Evolutionary conservation across 2,797 vertebrate genomes (phyloP), one percentile per base, ranked within the genome.

Genomic region (Chelidonichthys spinosus): DNA sequence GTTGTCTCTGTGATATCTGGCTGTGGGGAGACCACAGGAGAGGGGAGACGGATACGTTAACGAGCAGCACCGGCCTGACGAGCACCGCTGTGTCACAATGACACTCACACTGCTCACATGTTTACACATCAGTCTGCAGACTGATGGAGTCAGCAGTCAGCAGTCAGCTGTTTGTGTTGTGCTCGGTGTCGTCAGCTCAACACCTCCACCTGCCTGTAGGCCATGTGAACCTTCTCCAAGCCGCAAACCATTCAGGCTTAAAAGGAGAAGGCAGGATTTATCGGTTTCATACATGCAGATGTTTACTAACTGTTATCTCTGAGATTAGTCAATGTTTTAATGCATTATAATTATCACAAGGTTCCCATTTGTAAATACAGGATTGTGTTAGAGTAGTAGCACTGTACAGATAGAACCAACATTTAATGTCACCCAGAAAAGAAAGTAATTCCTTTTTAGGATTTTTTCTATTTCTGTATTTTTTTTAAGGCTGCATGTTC

Each of bases 141-240:
- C 25, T 25, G 61, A 66, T 50, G 15, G 39, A 36, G 47, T 10
- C 44, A 1, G 32, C 11, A 25, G 55, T 14, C 42, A 0, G 7
- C 6, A 6, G 42, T 63, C 32, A 11, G 52, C 25, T 11, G 32
- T 9, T 8, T 17, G 10, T 50, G 36, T 15, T 52, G 39, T 36
- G 64, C 14, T 42, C 11, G 14, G 36, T 58, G 76, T 56, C 67
- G 13, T 66, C 40, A 36, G 81, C 84, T 89, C 79, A 84, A 89
- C 77, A 64, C 75, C 72, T 87, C 85, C 86, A 90, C 86, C 85
- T 89, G 83, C 67, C 72, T 90, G 89, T 46, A 32, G 69, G 36
- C 33, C 46, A n/a, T 4, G 35, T 55, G 67, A 77, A 74, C 14
- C 65, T 61, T 42, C 40, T 39, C 32, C 52, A 15, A 3, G 14